A percentile compares a stretch with the other conserved stretches of the same genome.
Conservation (phyloP, 1,140 invertebrate species). For the Hylyphantes graminicola region DNA sequence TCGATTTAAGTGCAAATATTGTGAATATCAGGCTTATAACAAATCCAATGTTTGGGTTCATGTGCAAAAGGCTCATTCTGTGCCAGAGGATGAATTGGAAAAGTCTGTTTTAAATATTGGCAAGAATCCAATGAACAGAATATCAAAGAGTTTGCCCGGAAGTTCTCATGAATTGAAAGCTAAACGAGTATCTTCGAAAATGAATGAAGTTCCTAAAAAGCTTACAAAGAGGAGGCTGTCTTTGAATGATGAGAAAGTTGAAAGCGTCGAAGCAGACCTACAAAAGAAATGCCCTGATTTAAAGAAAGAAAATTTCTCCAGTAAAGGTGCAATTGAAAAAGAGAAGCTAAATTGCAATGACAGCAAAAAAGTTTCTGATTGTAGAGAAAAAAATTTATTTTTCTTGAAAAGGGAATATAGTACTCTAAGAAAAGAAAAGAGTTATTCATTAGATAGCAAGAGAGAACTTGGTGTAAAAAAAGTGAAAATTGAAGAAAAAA, state of each 20-base stretch:
- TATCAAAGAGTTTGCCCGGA: neutral
- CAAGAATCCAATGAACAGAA: neutral
- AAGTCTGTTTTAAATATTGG: slow-evolving; percentile 36
- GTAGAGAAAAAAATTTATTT: slow-evolving; percentile 2
- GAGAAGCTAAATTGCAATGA: neutral
- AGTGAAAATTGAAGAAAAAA: slow-evolving; percentile 13
- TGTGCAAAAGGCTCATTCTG: slow-evolving; percentile 64
- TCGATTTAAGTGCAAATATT: slow-evolving; percentile 68
- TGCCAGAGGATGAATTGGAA: slow-evolving; percentile 20
- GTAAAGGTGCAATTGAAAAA: slow-evolving; percentile 2
- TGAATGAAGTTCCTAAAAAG: slow-evolving; percentile 30
- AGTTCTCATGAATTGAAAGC: neutral
- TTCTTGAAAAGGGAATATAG: neutral
- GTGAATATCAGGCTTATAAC: slow-evolving; percentile 67
- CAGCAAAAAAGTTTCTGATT: slow-evolving; percentile 18
- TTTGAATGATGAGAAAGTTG: neutral
- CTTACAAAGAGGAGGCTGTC: neutral
- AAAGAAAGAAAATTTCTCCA: slow-evolving; percentile 11
- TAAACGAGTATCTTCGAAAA: slow-evolving; percentile 6
- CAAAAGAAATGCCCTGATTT: neutral
- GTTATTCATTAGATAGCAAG: neutral
- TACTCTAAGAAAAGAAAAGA: slow-evolving; percentile 24
- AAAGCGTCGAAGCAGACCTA: neutral
- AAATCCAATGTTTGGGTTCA: slow-evolving; percentile 67
- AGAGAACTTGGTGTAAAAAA: slow-evolving; percentile 16